Percentiles rank a stretch among this genome's conserved stretches.
phyloP scores from a whole-genome alignment of 2,888 invertebrate genomes.

The Apomyelois bistriatella region DNA sequence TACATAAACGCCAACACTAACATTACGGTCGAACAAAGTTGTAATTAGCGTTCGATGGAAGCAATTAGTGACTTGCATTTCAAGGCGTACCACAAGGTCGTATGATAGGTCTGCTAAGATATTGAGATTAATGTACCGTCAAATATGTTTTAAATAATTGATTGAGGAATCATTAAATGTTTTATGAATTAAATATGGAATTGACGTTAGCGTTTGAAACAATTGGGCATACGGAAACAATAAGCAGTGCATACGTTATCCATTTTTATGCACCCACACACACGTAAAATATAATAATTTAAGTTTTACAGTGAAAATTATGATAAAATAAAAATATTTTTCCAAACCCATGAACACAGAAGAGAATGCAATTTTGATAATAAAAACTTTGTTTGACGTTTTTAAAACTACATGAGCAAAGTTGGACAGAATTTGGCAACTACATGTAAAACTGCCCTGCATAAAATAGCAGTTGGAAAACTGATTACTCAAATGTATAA shows the following conservation, averaged over 20 bases:
- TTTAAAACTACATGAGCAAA: conserved; percentile 4
- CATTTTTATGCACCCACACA: too few relatives aligned
- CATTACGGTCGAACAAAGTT: conserved; percentile 18
- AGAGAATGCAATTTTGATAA: conserved; percentile 1
- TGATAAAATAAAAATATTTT: not conserved
- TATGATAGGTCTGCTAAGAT: conserved; percentile 2
- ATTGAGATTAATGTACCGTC: conserved; percentile 4
- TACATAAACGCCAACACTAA: conserved; percentile 1
- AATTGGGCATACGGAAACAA: too few relatives aligned
- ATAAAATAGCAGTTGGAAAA: conserved; percentile 8
- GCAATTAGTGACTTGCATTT: conserved; percentile 28
- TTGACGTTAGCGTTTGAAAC: too few relatives aligned
- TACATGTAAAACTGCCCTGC: not conserved
- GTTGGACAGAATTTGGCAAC: conserved; percentile 5
- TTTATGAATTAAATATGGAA: too few relatives aligned
- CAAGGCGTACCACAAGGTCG: conserved; percentile 8
- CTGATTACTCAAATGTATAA: not conserved
- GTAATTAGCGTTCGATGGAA: conserved; percentile 26
- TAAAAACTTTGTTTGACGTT: conserved; percentile 8
- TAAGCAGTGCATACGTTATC: too few relatives aligned
- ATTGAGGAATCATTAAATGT: too few relatives aligned
- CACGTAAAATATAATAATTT: too few relatives aligned
- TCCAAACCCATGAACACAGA: not conserved
- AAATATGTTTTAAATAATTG: not conserved
- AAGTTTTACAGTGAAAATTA: not conserved